Conservation (phyloP, 2,113 vertebrate genomes). For the Anoura caudifer region DNA sequence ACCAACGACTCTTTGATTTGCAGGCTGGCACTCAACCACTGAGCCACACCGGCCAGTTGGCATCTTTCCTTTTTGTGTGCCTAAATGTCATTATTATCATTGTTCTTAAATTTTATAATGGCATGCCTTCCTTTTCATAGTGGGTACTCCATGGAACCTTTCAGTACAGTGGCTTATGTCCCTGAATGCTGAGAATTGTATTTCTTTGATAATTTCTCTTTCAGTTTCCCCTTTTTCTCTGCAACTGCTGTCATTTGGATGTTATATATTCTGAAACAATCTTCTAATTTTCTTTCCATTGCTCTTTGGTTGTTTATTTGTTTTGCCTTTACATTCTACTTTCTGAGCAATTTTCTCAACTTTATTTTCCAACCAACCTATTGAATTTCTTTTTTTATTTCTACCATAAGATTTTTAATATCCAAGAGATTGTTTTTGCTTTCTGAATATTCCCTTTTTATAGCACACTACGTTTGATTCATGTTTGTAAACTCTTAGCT, state of each 20-base stretch:
- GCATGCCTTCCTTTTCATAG: rapidly evolving
- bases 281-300: neutral
- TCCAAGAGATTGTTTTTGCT: neutral
- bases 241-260: neutral
- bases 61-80: no score
- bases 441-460: neutral
- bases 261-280: neutral
- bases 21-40: no score
- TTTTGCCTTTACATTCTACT: neutral
- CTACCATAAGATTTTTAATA: conserved; percentile 1
- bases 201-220: neutral
- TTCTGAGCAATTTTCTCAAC: neutral
- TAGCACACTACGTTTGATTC: neutral
- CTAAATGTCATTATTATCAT: neutral
- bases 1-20: no score
- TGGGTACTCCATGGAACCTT: no score
- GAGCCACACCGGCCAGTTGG: no score
- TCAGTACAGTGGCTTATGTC: neutral
- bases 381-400: neutral
- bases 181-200: neutral
- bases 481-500: neutral
- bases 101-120: neutral
- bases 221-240: neutral
- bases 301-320: neutral
- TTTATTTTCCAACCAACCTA: neutral